These are phyloP conservation scores for Hucho hucho DNA, from an alignment of 2,113 vertebrate genomes.

Conservation along the genomic window DNA sequence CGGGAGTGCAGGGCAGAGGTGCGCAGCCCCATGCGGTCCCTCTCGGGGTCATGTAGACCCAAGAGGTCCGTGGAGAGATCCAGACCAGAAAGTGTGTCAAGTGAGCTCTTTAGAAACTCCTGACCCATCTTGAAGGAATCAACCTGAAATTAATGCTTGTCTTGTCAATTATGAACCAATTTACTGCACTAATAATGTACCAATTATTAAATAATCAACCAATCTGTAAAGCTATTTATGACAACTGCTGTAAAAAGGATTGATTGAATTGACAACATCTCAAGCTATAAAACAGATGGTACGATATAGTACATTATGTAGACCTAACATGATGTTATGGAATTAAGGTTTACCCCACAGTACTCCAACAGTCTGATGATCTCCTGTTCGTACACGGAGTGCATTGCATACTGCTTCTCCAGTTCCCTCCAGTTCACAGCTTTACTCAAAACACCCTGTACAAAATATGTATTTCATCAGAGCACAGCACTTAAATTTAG, in stretches of 20 bases:
- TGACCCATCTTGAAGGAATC: constrained; percentile 94
- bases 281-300: no score
- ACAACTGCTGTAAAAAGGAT: no score
- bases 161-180: background rate
- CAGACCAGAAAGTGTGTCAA: constrained; percentile 70
- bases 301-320: background rate
- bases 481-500: background rate
- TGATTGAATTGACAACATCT: no score
- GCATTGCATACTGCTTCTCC: constrained; percentile 91
- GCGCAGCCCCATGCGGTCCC: constrained; percentile 44
- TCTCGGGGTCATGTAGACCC: constrained; percentile 48
- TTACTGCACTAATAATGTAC: background rate
- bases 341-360: constrained; percentile 84
- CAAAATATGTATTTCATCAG: background rate
- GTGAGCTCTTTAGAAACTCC: constrained; percentile 77
- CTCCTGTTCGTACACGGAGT: constrained; percentile 94
- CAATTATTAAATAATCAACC: background rate
- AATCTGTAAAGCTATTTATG: no score
- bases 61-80: constrained; percentile 71
- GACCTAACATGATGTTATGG: background rate
- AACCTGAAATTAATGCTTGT: constrained; percentile 64
- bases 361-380: constrained; percentile 93
- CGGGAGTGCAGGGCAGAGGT: constrained; percentile 35
- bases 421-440: constrained; percentile 95
- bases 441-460: constrained; percentile 91